Conservation (phyloP, 35 echinoderm and acorn worm genomes). For the Holothuria glaberrima region DNA sequence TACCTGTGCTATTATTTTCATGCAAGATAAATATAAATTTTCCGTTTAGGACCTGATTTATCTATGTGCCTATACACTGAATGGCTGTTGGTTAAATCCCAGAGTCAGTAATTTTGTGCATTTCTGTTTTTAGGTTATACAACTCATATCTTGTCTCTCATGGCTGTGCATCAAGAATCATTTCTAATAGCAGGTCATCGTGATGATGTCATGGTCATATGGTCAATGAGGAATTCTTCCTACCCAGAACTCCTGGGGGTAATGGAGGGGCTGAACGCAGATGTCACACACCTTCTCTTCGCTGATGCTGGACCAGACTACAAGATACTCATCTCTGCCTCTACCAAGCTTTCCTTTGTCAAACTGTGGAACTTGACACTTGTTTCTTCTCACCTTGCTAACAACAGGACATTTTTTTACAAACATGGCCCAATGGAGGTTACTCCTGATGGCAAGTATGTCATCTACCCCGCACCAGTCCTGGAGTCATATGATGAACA, state of each 20-base stretch:
- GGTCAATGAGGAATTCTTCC: neutral
- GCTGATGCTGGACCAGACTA: neutral
- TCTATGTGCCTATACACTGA: too few relatives aligned
- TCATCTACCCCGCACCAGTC: neutral
- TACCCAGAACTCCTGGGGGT: neutral
- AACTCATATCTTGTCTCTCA: neutral
- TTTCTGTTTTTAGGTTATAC: constrained; percentile 15
- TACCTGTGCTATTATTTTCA: too few relatives aligned
- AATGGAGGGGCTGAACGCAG: constrained; percentile 42
- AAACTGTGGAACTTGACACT: constrained; percentile 46
- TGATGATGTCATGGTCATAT: constrained; percentile 35
- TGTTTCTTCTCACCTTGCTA: constrained; percentile 3
- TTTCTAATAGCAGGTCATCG: constrained; percentile 19
- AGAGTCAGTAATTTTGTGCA: neutral
- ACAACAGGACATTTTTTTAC: constrained; percentile 46
- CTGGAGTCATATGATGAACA: neutral
- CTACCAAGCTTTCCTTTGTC: neutral
- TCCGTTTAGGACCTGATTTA: too few relatives aligned
- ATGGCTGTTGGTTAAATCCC: too few relatives aligned
- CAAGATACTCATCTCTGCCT: constrained; percentile 24
- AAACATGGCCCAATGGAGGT: constrained; percentile 21
- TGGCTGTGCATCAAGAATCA: neutral
- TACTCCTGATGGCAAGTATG: neutral
- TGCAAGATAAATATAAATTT: too few relatives aligned
- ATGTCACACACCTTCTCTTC: constrained; percentile 4